Evolutionary conservation across 1,140 invertebrate genomes (phyloP).

Genomic region (Dendroctonus ponderosae): DNA sequence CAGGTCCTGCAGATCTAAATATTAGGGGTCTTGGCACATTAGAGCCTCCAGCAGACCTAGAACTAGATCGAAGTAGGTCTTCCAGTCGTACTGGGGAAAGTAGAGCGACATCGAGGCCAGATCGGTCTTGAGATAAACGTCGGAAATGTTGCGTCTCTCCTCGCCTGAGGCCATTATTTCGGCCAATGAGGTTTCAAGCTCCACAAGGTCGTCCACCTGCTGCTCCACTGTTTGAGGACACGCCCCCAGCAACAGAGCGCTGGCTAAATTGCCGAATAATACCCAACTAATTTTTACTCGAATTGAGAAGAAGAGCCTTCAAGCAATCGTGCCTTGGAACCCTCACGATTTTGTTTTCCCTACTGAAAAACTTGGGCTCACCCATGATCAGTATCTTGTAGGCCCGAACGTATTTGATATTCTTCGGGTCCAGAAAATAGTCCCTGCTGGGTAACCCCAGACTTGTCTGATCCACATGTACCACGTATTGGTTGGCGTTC

Average conservation of each 20-base stretch:
- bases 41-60: neutral
- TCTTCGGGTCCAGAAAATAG: slow-evolving; percentile 74
- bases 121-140: slow-evolving; percentile 77
- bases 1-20: slow-evolving; percentile 9
- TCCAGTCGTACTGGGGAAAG: slow-evolving; percentile 79
- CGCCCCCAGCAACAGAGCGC: slow-evolving; percentile 72
- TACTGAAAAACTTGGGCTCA: too few relatives aligned
- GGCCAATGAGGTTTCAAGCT: slow-evolving; percentile 79
- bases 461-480: slow-evolving; percentile 87
- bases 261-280: too few relatives aligned
- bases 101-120: slow-evolving; percentile 64
- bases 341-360: too few relatives aligned
- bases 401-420: slow-evolving; percentile 70
- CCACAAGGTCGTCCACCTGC: slow-evolving; percentile 72
- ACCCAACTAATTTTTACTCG: too few relatives aligned
- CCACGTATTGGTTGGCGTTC: slow-evolving; percentile 81
- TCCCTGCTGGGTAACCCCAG: slow-evolving; percentile 82
- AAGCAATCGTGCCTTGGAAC: too few relatives aligned
- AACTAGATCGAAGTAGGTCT: slow-evolving; percentile 50
- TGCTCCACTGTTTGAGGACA: slow-evolving; percentile 56
- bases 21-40: neutral
- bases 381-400: slow-evolving; percentile 65
- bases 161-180: slow-evolving; percentile 81
- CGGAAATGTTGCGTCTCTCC: slow-evolving; percentile 74
- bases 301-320: too few relatives aligned